Percentiles rank a stretch among this genome's conserved stretches.
These are phyloP conservation scores for Orbicella faveolata DNA, from an alignment of 64 coral and sea anemone species.

Conservation along the genomic window DNA sequence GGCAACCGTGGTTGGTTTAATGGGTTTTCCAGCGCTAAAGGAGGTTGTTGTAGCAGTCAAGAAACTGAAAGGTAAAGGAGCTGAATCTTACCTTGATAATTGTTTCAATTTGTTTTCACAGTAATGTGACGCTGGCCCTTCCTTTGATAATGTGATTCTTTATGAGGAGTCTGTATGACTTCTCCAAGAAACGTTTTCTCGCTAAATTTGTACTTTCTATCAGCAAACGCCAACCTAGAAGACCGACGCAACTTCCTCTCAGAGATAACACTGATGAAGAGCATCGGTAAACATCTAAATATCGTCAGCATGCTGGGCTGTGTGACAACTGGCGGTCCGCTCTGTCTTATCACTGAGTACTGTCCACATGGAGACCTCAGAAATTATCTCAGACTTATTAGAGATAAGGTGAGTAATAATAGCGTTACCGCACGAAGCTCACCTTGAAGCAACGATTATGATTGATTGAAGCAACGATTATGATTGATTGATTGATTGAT, in stretches of 20 bases:
- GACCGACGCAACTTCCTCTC: conserved; percentile 73
- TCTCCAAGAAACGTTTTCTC: background rate
- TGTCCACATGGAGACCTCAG: conserved; percentile 90
- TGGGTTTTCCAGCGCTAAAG: conserved; percentile 51
- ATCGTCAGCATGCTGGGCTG: conserved; percentile 90
- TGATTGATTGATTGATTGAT: too few relatives aligned
- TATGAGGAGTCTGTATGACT: background rate
- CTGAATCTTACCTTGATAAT: background rate
- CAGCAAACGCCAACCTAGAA: conserved; percentile 71
- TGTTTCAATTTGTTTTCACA: background rate
- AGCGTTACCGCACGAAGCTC: background rate
- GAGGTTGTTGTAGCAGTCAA: conserved; percentile 81
- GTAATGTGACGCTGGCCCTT: background rate
- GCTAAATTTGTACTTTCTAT: background rate
- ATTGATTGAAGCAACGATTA: too few relatives aligned
- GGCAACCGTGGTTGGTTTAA: conserved; percentile 60
- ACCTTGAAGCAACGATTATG: background rate
- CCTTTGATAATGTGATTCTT: background rate
- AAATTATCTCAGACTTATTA: conserved; percentile 64
- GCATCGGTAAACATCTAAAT: conserved; percentile 84
- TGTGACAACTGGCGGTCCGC: conserved; percentile 58
- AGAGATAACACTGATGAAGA: conserved; percentile 92
- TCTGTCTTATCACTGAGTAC: conserved; percentile 88
- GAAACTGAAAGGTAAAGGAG: conserved; percentile 62
- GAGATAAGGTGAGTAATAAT: conserved; percentile 67